Percentiles rank a stretch among this genome's conserved stretches.
phyloP scores from a whole-genome alignment of 2,797 vertebrate genomes.

The Pseudochirops corinnae region DNA sequence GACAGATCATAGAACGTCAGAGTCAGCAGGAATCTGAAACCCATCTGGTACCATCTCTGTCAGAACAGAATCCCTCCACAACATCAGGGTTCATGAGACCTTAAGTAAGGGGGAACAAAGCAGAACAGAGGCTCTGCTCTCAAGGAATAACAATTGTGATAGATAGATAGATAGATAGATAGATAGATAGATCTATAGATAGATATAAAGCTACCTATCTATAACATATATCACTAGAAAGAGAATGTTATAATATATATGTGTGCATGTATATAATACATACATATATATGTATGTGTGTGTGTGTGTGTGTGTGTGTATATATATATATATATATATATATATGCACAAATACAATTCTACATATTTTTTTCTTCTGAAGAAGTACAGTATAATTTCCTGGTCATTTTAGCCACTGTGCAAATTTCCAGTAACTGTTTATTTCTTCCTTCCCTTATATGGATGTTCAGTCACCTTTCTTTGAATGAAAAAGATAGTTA shows the following conservation, averaged over 20 bases:
- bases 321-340: background rate
- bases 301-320: background rate
- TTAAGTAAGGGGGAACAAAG: background rate
- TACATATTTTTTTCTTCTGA: background rate
- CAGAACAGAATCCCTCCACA: background rate
- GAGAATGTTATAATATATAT: background rate
- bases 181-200: background rate
- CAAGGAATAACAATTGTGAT: background rate
- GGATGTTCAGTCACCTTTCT: conserved; percentile 38
- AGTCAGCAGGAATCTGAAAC: background rate
- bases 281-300: background rate
- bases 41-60: background rate
- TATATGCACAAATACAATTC: background rate
- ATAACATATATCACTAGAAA: background rate
- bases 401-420: background rate
- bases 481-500: conserved; percentile 35
- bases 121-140: background rate
- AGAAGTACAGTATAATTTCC: background rate
- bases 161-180: no score
- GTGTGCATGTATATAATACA: background rate
- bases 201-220: background rate
- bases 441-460: conserved; percentile 1
- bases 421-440: conserved; percentile 1
- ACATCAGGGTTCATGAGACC: background rate
- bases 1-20: background rate